Evolutionary conservation across 2,888 invertebrate species (phyloP).

Genomic region (Brachypterus glaber): DNA sequence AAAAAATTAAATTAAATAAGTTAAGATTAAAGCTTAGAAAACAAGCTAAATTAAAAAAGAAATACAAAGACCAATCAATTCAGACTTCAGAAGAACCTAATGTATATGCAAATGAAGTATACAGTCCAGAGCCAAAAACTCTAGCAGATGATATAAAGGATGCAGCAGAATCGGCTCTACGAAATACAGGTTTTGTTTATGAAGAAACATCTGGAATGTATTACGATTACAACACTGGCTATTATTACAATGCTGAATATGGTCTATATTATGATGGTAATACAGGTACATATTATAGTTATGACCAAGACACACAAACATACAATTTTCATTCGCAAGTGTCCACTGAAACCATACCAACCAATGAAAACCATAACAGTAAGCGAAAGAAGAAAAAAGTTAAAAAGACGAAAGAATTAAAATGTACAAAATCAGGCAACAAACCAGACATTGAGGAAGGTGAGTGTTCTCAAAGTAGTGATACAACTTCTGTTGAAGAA

Average conservation of each 20-base stretch:
- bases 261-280: slow-evolving; percentile 84
- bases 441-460: slow-evolving; percentile 51
- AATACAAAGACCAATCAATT: slow-evolving; percentile 1
- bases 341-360: slow-evolving; percentile 39
- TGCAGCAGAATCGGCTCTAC: slow-evolving; percentile 63
- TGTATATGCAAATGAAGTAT: slow-evolving; percentile 24
- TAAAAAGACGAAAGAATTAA: slow-evolving; percentile 13
- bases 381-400: slow-evolving; percentile 3
- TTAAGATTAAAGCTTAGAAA: slow-evolving; percentile 47
- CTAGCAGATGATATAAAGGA: slow-evolving; percentile 69
- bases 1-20: slow-evolving; percentile 49
- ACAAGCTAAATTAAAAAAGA: not conserved
- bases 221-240: slow-evolving; percentile 80
- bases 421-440: slow-evolving; percentile 26
- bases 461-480: slow-evolving; percentile 52
- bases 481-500: slow-evolving; percentile 15
- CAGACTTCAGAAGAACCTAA: slow-evolving; percentile 11
- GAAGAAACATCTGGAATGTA: slow-evolving; percentile 81
- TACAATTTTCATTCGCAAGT: slow-evolving; percentile 78
- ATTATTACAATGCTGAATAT: slow-evolving; percentile 82
- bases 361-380: slow-evolving; percentile 17
- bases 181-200: slow-evolving; percentile 72
- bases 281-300: slow-evolving; percentile 74
- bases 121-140: slow-evolving; percentile 34
- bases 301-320: slow-evolving; percentile 62